Conservation (phyloP, 2,113 vertebrate species). For the Ciconia stormi region DNA sequence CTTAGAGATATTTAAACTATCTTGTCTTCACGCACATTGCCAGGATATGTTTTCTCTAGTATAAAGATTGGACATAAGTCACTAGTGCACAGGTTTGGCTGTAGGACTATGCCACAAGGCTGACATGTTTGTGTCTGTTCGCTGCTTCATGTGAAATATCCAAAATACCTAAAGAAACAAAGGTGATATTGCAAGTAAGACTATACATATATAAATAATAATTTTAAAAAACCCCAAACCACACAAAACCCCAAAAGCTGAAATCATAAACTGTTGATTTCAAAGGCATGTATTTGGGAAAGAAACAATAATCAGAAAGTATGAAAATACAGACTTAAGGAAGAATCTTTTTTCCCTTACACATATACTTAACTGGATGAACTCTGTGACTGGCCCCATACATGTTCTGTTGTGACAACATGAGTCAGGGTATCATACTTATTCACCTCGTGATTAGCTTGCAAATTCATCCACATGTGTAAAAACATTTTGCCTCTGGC, state of each 20-base stretch:
- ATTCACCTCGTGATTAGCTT: not conserved
- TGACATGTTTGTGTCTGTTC: not conserved
- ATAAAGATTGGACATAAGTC: not conserved
- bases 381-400: not conserved
- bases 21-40: not conserved
- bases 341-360: not conserved
- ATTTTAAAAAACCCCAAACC: not conserved
- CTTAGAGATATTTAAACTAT: not conserved
- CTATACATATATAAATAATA: not conserved
- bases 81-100: not conserved
- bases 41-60: not conserved
- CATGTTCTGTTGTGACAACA: not conserved
- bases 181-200: not conserved
- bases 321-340: not conserved
- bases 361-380: not conserved
- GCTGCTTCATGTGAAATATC: not conserved
- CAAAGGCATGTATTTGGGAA: not conserved
- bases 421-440: not conserved
- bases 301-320: not conserved
- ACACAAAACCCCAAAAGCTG: not conserved
- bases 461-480: not conserved
- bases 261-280: not conserved
- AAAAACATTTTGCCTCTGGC: not conserved
- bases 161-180: not conserved
- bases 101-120: not conserved